These are phyloP conservation scores for Caerostris extrusa DNA, from an alignment of 1,140 invertebrate genomes.

Conservation along the genomic window DNA sequence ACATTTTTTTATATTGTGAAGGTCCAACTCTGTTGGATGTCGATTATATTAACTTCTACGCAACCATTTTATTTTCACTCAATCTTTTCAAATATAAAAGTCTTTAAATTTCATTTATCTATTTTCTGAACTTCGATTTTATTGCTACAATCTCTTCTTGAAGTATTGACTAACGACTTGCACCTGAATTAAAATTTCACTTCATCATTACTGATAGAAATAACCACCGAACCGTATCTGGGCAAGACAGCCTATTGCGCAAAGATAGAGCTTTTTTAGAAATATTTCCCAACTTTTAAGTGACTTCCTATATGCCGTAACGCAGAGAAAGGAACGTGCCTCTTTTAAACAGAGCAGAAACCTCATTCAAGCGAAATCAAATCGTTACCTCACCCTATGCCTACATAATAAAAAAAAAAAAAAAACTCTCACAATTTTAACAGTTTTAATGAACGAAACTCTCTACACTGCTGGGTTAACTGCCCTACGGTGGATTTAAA, in stretches of 20 bases:
- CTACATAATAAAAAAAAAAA: background rate
- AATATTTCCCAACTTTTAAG: too few relatives aligned
- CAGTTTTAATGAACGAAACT: background rate
- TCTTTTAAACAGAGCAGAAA: slow-evolving; percentile 13
- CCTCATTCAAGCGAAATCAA: background rate
- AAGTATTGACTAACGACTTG: too few relatives aligned
- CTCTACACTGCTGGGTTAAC: background rate
- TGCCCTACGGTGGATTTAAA: background rate
- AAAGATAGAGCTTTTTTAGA: background rate
- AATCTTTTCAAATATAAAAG: too few relatives aligned
- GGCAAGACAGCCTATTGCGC: background rate
- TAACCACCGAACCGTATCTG: background rate
- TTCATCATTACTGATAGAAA: background rate
- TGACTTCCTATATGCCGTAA: background rate
- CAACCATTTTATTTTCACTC: too few relatives aligned
- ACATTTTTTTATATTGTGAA: too few relatives aligned
- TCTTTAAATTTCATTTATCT: too few relatives aligned
- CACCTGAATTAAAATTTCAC: background rate
- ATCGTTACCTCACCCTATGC: background rate
- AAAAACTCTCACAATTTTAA: background rate
- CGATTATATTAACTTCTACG: too few relatives aligned
- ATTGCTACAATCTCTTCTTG: too few relatives aligned
- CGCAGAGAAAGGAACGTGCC: background rate
- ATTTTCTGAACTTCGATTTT: too few relatives aligned
- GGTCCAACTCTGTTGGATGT: too few relatives aligned